phyloP scores from a whole-genome alignment of 2,888 invertebrate genomes.

The Drosophila prolongata region DNA sequence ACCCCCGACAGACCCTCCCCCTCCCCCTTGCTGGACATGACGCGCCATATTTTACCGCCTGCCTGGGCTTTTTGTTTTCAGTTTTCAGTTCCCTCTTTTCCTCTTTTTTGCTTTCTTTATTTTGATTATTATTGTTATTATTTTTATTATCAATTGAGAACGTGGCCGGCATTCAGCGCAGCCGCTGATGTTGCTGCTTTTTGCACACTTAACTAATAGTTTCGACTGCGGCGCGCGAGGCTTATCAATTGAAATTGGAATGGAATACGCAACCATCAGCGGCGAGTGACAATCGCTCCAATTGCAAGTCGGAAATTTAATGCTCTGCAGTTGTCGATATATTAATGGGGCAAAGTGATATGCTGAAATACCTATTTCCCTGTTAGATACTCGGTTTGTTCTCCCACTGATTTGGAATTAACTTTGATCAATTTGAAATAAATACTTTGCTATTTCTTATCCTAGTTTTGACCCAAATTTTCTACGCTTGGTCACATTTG shows the following conservation, averaged over 20 bases:
- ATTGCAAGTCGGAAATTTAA: constrained; percentile 28
- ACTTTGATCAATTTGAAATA: neutral
- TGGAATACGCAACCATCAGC: constrained; percentile 59
- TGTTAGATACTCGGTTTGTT: neutral
- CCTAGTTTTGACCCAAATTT: neutral
- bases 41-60: constrained; percentile 44
- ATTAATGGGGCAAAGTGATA: neutral
- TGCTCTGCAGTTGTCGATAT: constrained; percentile 37
- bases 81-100: constrained; percentile 24
- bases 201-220: constrained; percentile 74
- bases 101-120: constrained; percentile 42
- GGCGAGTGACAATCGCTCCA: constrained; percentile 14
- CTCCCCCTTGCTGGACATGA: constrained; percentile 35
- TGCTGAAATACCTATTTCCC: neutral
- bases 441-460: no score
- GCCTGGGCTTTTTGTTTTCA: constrained; percentile 38
- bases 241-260: constrained; percentile 74
- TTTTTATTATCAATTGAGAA: constrained; percentile 82
- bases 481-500: neutral
- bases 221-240: constrained; percentile 55
- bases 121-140: constrained; percentile 72
- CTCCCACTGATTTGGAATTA: neutral
- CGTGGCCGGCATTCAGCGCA: constrained; percentile 78
- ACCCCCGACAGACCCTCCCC: neutral
- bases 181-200: constrained; percentile 38